Percentiles rank a stretch among this genome's conserved stretches.
phyloP scores from a whole-genome alignment of 2,797 vertebrate species.

The Lithobates sylvaticus region DNA sequence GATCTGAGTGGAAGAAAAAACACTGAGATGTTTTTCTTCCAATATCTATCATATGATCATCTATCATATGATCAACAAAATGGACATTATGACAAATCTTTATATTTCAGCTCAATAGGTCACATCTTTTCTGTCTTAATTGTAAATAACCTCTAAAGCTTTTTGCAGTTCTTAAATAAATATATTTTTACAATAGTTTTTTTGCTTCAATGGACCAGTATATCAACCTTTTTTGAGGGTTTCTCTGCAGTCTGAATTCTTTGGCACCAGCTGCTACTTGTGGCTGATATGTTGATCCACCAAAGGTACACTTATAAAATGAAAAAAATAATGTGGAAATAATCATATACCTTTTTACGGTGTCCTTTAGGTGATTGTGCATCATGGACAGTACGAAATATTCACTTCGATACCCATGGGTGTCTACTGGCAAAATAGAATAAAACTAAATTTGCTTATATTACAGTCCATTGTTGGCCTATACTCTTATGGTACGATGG shows the following conservation, averaged over 20 bases:
- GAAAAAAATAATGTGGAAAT: neutral
- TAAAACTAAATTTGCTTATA: neutral
- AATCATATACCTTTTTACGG: neutral
- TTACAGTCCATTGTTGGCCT: neutral
- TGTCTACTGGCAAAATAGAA: neutral
- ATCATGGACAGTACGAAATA: neutral
- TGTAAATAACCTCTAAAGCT: neutral
- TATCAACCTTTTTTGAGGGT: neutral
- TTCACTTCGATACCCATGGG: neutral
- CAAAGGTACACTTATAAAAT: neutral
- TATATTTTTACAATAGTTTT: neutral
- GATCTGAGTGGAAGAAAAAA: neutral
- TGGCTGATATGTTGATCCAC: neutral
- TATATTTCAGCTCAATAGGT: too few relatives aligned
- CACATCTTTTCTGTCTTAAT: neutral
- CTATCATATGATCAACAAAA: neutral
- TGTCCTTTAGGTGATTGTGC: neutral
- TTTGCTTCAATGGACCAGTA: neutral
- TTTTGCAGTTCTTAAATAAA: neutral
- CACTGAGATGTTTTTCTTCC: neutral
- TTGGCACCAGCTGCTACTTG: neutral
- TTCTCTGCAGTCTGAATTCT: neutral
- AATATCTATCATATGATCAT: neutral
- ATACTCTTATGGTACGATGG: conserved; percentile 3
- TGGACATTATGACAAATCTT: neutral